These are phyloP conservation scores for Epirrita christyi DNA, from an alignment of 2,888 invertebrate species.

Conservation along the genomic window DNA sequence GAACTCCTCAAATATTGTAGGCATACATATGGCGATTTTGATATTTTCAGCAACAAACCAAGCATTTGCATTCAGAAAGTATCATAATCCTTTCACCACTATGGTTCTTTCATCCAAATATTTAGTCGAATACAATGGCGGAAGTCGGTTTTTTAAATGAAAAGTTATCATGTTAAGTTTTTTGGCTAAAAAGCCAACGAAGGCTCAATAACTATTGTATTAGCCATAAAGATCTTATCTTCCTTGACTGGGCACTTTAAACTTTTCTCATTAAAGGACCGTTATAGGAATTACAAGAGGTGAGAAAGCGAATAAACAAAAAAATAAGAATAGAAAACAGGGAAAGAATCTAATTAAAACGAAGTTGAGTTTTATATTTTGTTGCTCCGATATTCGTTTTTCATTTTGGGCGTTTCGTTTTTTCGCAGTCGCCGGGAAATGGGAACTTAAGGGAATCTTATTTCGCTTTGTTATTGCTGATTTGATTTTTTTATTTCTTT, in stretches of 20 bases:
- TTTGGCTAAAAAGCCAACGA: slow-evolving; percentile 11
- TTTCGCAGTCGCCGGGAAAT: slow-evolving; percentile 35
- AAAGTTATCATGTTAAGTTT: slow-evolving; percentile 3
- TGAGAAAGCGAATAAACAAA: slow-evolving; percentile 54
- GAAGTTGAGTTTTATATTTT: slow-evolving; percentile 53
- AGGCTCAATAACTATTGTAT: slow-evolving; percentile 43
- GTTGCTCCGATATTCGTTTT: slow-evolving; percentile 43
- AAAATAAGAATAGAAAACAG: slow-evolving; percentile 51
- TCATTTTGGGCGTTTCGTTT: slow-evolving; percentile 32
- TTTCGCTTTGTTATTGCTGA: slow-evolving; percentile 35
- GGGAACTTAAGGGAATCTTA: slow-evolving; percentile 42
- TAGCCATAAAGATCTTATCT: slow-evolving; percentile 46
- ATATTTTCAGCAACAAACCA: too few species aligned
- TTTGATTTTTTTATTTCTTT: slow-evolving; percentile 39
- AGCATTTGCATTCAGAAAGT: too few species aligned
- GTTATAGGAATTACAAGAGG: slow-evolving; percentile 62
- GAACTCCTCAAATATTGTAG: too few species aligned
- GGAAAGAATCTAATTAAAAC: slow-evolving; percentile 67
- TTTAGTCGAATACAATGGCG: too few species aligned
- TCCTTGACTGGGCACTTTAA: slow-evolving; percentile 43
- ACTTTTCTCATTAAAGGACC: slow-evolving; percentile 68
- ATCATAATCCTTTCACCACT: too few species aligned
- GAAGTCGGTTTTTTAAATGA: too few species aligned
- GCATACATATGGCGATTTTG: too few species aligned
- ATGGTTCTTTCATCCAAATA: too few species aligned